phyloP scores from a whole-genome alignment of 2,113 vertebrate genomes.

The Psilopogon haemacephalus region DNA sequence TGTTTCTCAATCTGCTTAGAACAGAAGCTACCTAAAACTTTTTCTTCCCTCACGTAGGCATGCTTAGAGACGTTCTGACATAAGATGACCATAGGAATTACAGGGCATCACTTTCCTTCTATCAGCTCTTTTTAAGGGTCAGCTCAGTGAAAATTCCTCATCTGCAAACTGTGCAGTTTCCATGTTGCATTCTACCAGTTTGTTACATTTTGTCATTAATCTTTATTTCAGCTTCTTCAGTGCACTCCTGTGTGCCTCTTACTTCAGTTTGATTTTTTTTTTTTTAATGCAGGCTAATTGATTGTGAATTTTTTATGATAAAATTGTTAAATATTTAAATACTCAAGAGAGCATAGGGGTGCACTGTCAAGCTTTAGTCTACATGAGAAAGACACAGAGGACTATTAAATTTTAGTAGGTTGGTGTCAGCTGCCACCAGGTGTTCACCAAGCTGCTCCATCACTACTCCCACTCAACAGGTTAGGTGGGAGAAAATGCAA shows the following conservation, averaged over 20 bases:
- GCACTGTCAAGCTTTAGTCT: not conserved
- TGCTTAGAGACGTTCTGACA: not conserved
- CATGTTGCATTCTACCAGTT: not conserved
- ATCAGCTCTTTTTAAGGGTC: not conserved
- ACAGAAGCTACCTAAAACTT: not conserved
- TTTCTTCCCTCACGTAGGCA: not conserved
- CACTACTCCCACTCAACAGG: not conserved
- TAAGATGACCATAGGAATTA: not conserved
- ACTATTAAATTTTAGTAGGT: not conserved
- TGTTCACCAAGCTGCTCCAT: not conserved
- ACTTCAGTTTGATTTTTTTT: not conserved
- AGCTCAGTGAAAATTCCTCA: not conserved
- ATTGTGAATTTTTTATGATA: not conserved
- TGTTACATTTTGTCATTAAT: not conserved
- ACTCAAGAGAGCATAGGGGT: not conserved
- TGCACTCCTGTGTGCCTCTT: not conserved
- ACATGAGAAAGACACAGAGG: not conserved
- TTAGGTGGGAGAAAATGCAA: not conserved
- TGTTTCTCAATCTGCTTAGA: not conserved
- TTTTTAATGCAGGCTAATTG: not conserved
- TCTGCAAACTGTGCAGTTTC: not conserved
- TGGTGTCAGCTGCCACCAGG: not conserved
- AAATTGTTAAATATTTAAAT: not conserved
- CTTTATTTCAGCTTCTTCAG: not conserved
- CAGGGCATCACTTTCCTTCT: not conserved